phyloP scores from a whole-genome alignment of 2,888 invertebrate genomes.

The Polia nebulosa region DNA sequence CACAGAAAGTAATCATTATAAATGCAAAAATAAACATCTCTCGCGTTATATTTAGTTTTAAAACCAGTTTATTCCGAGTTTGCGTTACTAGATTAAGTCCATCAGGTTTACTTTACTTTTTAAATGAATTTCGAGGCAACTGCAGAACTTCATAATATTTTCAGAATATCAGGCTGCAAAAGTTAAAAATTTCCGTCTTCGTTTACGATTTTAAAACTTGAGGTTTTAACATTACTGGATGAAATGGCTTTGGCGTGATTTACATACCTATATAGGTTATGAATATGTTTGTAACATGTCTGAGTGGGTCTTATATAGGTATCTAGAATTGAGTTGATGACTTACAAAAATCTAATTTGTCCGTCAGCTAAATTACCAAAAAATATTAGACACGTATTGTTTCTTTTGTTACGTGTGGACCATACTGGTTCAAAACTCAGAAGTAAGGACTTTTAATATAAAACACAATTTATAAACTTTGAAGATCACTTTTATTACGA shows the following conservation, averaged over 20 bases:
- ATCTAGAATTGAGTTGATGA: no score
- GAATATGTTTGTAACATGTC: slow-evolving; percentile 16
- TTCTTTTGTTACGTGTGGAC: no score
- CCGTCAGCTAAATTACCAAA: no score
- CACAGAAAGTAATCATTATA: not conserved
- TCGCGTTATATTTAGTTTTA: slow-evolving; percentile 18
- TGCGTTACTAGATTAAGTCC: slow-evolving; percentile 37
- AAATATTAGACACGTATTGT: no score
- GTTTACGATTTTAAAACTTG: slow-evolving; percentile 49
- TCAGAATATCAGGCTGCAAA: slow-evolving; percentile 53
- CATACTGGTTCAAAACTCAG: no score
- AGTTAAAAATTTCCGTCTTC: slow-evolving; percentile 47
- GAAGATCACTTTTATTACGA: no score
- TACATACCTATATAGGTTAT: slow-evolving; percentile 2
- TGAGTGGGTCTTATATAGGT: no score
- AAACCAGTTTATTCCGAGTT: slow-evolving; percentile 29
- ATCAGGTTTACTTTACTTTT: slow-evolving; percentile 56
- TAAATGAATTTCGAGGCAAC: slow-evolving; percentile 54
- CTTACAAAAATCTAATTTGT: no score
- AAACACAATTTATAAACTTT: no score
- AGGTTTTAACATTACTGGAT: slow-evolving; percentile 43
- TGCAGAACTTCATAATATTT: slow-evolving; percentile 55
- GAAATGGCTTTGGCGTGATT: slow-evolving; percentile 9
- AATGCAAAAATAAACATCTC: slow-evolving; percentile 1
- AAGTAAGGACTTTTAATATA: no score